These are phyloP conservation scores for Harlomillsia oculata DNA, from an alignment of 1,140 invertebrate genomes.

Conservation along the genomic window DNA sequence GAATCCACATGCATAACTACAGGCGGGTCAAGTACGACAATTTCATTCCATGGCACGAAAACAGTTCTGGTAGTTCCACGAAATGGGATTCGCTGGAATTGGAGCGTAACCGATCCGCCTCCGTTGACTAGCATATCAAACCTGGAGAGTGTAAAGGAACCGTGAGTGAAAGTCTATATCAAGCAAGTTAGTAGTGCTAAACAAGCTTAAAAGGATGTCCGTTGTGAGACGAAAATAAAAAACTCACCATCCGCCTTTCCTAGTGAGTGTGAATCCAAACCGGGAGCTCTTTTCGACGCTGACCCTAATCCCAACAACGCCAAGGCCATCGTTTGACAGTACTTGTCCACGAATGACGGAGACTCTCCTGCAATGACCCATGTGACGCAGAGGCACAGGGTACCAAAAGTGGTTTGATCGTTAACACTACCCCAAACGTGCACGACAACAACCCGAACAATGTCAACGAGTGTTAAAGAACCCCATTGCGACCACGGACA, in stretches of 20 bases:
- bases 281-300: conserved; percentile 84
- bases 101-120: conserved; percentile 91
- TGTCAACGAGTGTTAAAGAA: no score
- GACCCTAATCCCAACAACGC: conserved; percentile 92
- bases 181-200: no score
- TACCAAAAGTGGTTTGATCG: conserved; percentile 28
- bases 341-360: conserved; percentile 96
- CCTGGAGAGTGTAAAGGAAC: conserved; percentile 48
- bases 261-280: conserved; percentile 89
- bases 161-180: not conserved
- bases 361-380: conserved; percentile 66
- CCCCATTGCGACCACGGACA: not conserved
- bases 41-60: conserved; percentile 91
- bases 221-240: no score
- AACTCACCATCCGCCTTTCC: conserved; percentile 91
- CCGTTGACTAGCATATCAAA: conserved; percentile 98
- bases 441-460: no score
- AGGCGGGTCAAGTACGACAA: conserved; percentile 71
- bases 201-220: not conserved
- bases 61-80: conserved; percentile 72
- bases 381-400: no score
- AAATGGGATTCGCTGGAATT: conserved; percentile 90
- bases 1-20: conserved; percentile 62
- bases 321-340: conserved; percentile 83
- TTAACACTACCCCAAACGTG: conserved; percentile 10